Percentiles rank a stretch among this genome's conserved stretches.
These are phyloP conservation scores for Columba livia DNA, from an alignment of 2,113 vertebrate species.

Conservation along the genomic window DNA sequence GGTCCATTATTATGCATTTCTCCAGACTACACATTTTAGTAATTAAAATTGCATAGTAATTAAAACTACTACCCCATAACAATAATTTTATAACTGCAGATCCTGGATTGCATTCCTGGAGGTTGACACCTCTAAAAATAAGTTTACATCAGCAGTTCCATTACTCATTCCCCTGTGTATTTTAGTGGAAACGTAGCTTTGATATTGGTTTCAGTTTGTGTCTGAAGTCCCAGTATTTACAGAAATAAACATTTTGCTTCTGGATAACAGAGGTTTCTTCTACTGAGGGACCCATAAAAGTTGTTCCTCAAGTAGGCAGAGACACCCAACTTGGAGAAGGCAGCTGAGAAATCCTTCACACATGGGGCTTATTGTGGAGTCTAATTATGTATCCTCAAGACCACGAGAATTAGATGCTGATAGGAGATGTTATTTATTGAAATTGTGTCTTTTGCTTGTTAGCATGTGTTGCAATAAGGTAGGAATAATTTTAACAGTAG, in stretches of 20 bases:
- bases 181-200: background rate
- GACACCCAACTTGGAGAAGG: background rate
- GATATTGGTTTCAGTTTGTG: background rate
- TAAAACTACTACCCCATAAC: conserved; percentile 21
- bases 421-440: background rate
- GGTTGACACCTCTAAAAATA: background rate
- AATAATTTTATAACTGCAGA: conserved; percentile 30
- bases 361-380: background rate
- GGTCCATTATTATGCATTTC: background rate
- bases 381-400: background rate
- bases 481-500: background rate
- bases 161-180: background rate
- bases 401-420: background rate
- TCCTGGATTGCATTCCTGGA: background rate
- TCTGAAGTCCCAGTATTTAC: background rate
- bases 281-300: background rate
- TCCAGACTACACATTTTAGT: background rate
- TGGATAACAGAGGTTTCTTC: background rate
- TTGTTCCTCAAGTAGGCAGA: background rate
- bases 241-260: background rate
- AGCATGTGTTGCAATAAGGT: background rate
- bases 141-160: background rate
- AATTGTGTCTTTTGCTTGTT: background rate
- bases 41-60: conserved; percentile 36
- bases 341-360: background rate